Conservation (phyloP, 2,888 invertebrate genomes). For the Pseudococcus longispinus region DNA sequence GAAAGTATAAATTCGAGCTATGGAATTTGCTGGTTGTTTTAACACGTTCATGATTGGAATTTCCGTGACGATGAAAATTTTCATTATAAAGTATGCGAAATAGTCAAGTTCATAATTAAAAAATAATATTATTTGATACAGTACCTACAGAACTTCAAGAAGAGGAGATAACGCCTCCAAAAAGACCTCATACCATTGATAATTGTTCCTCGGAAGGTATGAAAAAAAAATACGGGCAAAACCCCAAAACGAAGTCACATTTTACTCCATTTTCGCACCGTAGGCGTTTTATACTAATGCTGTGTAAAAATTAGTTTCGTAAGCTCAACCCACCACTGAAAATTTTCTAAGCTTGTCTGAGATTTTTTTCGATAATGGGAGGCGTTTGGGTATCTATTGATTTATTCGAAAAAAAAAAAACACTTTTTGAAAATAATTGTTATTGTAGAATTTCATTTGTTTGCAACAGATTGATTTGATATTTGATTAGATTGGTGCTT, state of each 20-base stretch:
- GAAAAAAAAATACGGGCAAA: conserved; percentile 59
- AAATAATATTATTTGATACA: conserved; percentile 47
- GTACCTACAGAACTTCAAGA: conserved; percentile 53
- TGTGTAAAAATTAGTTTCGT: conserved; percentile 46
- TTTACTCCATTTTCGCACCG: conserved; percentile 42
- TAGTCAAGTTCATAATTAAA: not conserved
- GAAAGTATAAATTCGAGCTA: not conserved
- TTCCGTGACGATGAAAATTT: not conserved
- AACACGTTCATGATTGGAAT: not conserved
- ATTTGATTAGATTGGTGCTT: not conserved
- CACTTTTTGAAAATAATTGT: too few relatives aligned
- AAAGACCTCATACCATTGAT: conserved; percentile 65
- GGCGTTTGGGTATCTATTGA: not conserved
- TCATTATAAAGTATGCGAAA: not conserved
- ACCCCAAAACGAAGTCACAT: conserved; percentile 30
- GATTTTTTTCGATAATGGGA: not conserved
- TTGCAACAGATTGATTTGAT: not conserved
- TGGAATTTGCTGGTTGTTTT: not conserved
- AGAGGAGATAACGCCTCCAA: conserved; percentile 54
- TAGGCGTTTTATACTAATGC: conserved; percentile 46
- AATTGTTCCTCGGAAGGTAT: conserved; percentile 66
- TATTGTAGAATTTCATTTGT: too few relatives aligned
- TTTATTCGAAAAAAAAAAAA: too few relatives aligned
- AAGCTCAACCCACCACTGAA: not conserved
- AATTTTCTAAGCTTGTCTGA: not conserved